Percentiles rank a stretch among this genome's conserved stretches.
Conservation (phyloP, 2,888 invertebrate species). For the Mythimna vitellina region DNA sequence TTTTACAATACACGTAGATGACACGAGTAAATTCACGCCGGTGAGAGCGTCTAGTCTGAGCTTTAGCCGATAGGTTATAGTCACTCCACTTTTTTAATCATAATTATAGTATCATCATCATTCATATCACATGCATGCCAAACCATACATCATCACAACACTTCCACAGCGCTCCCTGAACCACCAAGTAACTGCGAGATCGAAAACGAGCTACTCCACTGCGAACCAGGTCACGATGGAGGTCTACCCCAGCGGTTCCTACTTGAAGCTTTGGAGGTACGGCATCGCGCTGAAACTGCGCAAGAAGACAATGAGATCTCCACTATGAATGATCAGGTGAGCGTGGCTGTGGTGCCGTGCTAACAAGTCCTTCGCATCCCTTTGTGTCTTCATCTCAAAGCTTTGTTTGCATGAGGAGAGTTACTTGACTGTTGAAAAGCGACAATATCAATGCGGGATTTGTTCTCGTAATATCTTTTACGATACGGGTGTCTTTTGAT, state of each 20-base stretch:
- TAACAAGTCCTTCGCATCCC: constrained; percentile 41
- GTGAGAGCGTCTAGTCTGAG: neutral
- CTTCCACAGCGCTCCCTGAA: constrained; percentile 93
- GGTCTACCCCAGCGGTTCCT: constrained; percentile 95
- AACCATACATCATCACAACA: constrained; percentile 27
- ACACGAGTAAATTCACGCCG: neutral
- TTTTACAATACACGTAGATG: too few species aligned
- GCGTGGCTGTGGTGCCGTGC: constrained; percentile 66
- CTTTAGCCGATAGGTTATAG: neutral
- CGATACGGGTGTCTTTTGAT: neutral
- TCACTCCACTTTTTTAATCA: neutral
- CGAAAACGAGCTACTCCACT: constrained; percentile 93
- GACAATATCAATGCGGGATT: neutral
- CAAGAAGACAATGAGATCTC: constrained; percentile 91
- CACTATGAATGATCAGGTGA: constrained; percentile 92
- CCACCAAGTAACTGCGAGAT: constrained; percentile 94
- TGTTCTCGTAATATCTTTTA: accelerated
- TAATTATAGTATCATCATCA: neutral
- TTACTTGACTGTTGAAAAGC: neutral
- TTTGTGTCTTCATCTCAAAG: constrained; percentile 22
- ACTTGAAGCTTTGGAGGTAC: constrained; percentile 94
- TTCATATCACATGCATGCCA: constrained; percentile 11
- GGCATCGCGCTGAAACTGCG: constrained; percentile 85
- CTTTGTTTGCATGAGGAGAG: neutral
- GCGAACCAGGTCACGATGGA: constrained; percentile 95